Evolutionary conservation across 2,113 vertebrate species (phyloP), one percentile per base, ranked within the genome.

Genomic region (Lathamus discolor): DNA sequence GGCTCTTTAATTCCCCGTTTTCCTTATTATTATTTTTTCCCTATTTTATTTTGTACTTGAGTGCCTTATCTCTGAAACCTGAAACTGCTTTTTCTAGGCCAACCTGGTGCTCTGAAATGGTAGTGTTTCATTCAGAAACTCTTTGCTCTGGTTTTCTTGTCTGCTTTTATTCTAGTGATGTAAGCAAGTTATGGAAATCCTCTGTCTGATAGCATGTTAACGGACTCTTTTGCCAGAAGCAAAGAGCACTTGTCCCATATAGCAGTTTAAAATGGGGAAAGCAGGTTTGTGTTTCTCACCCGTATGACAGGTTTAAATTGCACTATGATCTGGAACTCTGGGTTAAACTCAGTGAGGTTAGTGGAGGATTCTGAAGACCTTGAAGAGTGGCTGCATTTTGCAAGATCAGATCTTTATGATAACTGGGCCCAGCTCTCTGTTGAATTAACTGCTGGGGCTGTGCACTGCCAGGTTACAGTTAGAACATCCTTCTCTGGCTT

Each of bases 91-190:
- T 84, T 89, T 44, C 18, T 78, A 35, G 43, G 69, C 62, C 24
- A 76, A 1, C 22, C 33, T 75, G 66, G 39, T 4, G 16, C 44
- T 78, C 85, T 79, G 63, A 86, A 79, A 61, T 25, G 6, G 14
- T 48, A 62, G 41, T 57, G 73, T 80, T 69, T 87, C 16, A 52
- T 73, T 88, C 54, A 80, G 83, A 23, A 88, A 10, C 44, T 44
- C 25, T 92, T 72, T 93, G 44, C 37, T 48, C 68, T 83, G 33
- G 12, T 69, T 93, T 74, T 83, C 59, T 85, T 62, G 35, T 52
- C 63, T 46, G 44, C 54, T 95, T 92, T 88, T 92, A 86, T 92
- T 90, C n/a, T 41, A 66, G n/a, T 69, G 44, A 57, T 68, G 83
- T 74, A 88, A 86, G 41, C 18, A 80, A 44, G 63, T 51, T 77